phyloP scores from a whole-genome alignment of 2,888 invertebrate species.

The Drosophila anomalipes region DNA sequence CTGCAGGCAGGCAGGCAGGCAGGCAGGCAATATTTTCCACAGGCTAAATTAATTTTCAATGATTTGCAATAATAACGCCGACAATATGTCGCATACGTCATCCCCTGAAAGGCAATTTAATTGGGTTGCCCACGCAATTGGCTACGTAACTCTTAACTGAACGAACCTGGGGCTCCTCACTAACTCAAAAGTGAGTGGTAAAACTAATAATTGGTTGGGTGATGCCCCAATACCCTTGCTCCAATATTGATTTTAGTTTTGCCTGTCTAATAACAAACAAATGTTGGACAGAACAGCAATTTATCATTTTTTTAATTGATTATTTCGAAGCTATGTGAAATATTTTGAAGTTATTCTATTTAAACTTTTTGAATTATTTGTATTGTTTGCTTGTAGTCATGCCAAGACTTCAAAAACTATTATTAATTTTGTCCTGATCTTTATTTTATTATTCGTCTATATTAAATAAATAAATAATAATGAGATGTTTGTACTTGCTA shows the following conservation, averaged over 20 bases:
- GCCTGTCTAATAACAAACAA: background rate
- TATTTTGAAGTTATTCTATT: no score
- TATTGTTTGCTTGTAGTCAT: no score
- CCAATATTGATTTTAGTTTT: background rate
- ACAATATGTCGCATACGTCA: conserved; percentile 51
- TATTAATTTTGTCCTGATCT: no score
- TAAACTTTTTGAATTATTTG: no score
- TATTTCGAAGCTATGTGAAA: no score
- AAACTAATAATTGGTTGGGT: background rate
- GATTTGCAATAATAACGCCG: conserved; percentile 60
- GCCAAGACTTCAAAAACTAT: no score
- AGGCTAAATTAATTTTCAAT: conserved; percentile 48
- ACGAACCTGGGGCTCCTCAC: conserved; percentile 10
- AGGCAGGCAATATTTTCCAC: conserved; percentile 40
- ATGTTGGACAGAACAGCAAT: background rate
- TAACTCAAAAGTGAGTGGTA: conserved; percentile 10
- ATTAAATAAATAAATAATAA: background rate
- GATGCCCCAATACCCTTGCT: background rate
- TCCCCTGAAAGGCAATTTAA: conserved; percentile 26
- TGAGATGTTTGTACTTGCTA: background rate
- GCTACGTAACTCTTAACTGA: conserved; percentile 16
- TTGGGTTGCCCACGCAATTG: conserved; percentile 52
- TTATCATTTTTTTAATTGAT: background rate
- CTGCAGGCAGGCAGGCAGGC: conserved; percentile 18
- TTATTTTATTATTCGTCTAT: no score